phyloP scores from a whole-genome alignment of 2,797 vertebrate species.

The Silurus aristotelis region DNA sequence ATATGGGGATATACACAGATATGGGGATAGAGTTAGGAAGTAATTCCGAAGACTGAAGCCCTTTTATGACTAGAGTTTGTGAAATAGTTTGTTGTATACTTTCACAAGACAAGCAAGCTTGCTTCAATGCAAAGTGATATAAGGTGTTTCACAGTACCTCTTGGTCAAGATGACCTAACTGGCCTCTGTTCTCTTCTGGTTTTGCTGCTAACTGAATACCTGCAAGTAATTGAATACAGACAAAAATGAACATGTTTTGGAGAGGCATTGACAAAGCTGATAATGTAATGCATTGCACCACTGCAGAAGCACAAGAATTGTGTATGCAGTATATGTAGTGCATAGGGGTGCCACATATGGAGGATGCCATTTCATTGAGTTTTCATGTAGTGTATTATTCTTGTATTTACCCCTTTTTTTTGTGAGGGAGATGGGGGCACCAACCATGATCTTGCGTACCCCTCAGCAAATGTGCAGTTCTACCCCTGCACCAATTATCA shows the following conservation, averaged over 20 bases:
- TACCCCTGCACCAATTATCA: not conserved
- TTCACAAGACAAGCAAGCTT: not conserved
- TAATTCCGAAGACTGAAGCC: not conserved
- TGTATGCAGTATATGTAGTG: no score
- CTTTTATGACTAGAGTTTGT: not conserved
- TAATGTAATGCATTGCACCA: not conserved
- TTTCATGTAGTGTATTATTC: no score
- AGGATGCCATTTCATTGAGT: no score
- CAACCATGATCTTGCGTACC: no score
- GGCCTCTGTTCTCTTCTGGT: constrained; percentile 91
- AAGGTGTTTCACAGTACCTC: constrained; percentile 75
- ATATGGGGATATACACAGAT: not conserved
- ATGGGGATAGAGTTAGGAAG: not conserved
- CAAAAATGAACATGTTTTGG: not conserved
- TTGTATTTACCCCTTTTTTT: no score
- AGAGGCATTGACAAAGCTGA: not conserved
- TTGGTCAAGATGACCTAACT: constrained; percentile 85
- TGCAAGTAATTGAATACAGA: constrained; percentile 46
- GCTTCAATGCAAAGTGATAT: not conserved
- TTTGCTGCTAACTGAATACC: constrained; percentile 82
- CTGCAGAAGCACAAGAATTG: no score
- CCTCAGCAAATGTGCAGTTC: no score
- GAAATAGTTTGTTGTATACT: not conserved
- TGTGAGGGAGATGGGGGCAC: no score
- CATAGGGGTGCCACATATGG: no score